phyloP scores from a whole-genome alignment of 1,140 invertebrate genomes.

The Brachionus calyciflorus region DNA sequence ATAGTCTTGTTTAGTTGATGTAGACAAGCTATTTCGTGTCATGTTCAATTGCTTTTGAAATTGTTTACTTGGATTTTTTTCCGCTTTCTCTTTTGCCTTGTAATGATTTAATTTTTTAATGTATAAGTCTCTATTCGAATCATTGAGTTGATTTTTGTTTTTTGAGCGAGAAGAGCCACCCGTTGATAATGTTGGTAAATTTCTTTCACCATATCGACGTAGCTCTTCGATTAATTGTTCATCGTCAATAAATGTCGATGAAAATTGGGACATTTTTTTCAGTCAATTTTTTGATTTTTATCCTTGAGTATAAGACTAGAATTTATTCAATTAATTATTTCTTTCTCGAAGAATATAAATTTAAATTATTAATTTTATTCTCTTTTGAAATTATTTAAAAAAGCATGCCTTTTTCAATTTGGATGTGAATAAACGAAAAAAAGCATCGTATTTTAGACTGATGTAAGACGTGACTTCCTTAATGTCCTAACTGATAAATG shows the following conservation, averaged over 20 bases:
- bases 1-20: conserved; percentile 4
- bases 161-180: neutral
- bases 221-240: conserved; percentile 38
- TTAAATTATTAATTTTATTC: too few relatives aligned
- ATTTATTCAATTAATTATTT: too few relatives aligned
- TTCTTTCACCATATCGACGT: conserved; percentile 37
- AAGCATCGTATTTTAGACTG: too few relatives aligned
- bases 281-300: neutral
- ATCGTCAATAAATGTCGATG: conserved; percentile 22
- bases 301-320: too few relatives aligned
- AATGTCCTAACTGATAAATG: too few relatives aligned
- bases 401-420: too few relatives aligned
- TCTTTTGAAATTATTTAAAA: too few relatives aligned
- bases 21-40: neutral
- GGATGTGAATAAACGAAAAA: too few relatives aligned
- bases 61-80: conserved; percentile 31
- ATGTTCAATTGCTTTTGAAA: neutral
- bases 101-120: conserved; percentile 37
- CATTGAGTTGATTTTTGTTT: neutral
- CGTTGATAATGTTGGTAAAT: neutral
- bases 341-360: too few relatives aligned
- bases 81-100: conserved; percentile 20
- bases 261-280: neutral
- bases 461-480: too few relatives aligned
- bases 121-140: conserved; percentile 3